Percentiles rank a stretch among this genome's conserved stretches.
phyloP scores from a whole-genome alignment of 2,113 vertebrate genomes.

The Gyps fulvus region DNA sequence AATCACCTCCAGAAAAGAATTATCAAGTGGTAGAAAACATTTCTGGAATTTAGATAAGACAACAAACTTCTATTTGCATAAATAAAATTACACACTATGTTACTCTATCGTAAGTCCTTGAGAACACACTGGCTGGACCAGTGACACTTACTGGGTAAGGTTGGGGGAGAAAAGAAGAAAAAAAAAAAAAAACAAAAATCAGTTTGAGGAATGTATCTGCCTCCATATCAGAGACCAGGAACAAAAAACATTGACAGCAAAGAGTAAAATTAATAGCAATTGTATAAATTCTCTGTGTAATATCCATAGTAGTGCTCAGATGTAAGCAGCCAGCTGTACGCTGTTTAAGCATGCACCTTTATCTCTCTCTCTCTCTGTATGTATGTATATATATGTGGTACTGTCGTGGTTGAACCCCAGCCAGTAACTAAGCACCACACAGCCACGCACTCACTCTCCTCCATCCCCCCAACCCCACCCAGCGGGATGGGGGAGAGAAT shows the following conservation, averaged over 20 bases:
- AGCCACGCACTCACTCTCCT: no score
- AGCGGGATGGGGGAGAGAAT: no score
- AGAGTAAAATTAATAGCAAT: neutral
- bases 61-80: neutral
- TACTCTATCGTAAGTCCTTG: neutral
- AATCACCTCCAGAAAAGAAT: neutral
- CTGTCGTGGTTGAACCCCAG: no score
- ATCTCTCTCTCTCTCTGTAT: no score
- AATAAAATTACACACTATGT: neutral
- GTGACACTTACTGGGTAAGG: neutral
- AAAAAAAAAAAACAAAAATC: neutral
- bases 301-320: neutral
- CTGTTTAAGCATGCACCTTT: neutral
- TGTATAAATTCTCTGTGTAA: neutral
- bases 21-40: neutral
- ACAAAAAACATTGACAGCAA: neutral
- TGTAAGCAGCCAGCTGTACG: neutral
- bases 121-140: neutral
- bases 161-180: rapidly evolving
- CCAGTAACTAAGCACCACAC: no score
- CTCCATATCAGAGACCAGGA: rapidly evolving
- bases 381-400: no score
- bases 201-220: neutral
- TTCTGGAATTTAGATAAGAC: neutral
- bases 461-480: no score